Evolutionary conservation across 2,888 invertebrate species (phyloP).

Genomic region (Athalia rosae): DNA sequence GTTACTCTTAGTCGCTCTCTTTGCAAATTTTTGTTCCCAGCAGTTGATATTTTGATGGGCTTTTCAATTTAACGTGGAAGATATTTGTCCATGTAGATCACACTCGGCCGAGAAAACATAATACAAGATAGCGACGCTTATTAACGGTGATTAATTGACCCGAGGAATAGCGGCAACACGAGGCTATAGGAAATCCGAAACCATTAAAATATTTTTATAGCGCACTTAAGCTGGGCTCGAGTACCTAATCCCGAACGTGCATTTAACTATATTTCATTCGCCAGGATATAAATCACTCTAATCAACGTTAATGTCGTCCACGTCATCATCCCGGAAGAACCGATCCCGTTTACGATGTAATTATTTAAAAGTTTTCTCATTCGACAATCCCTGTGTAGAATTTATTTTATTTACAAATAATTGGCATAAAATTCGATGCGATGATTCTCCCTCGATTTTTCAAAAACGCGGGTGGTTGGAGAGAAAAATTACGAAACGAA

Average conservation of each 20-base stretch:
- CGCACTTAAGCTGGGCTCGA: conserved; percentile 25
- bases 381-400: no score
- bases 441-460: no score
- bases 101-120: not conserved
- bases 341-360: no score
- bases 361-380: no score
- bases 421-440: no score
- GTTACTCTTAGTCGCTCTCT: no score
- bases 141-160: conserved; percentile 40
- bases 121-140: not conserved
- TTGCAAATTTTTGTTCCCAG: no score
- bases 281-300: conserved; percentile 24
- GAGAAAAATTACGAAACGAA: no score
- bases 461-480: no score
- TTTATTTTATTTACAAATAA: no score
- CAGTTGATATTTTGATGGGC: not conserved
- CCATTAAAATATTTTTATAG: conserved; percentile 32
- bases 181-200: conserved; percentile 21
- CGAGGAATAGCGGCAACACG: conserved; percentile 2
- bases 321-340: no score
- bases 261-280: conserved; percentile 32
- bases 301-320: conserved; percentile 20
- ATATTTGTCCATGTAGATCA: conserved; percentile 9
- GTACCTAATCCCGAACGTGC: conserved; percentile 33
- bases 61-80: not conserved